Base-by-base conservation (phyloP, 2,113 vertebrate genomes). In the Odontesthes bonariensis region DNA sequence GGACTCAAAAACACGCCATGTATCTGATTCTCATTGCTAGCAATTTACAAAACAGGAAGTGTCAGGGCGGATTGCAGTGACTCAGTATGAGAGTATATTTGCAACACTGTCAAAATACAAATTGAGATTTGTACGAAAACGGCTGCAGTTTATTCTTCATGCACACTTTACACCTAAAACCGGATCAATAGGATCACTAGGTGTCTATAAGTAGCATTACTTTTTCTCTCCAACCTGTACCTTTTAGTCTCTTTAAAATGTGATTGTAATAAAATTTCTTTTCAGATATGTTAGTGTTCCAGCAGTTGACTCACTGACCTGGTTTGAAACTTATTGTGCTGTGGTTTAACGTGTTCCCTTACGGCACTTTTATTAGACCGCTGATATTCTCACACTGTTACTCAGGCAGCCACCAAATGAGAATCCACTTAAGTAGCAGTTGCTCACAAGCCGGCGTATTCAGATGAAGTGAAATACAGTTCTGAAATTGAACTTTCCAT, bases 41-140 rank as follows among this genome's bases (percentile, higher is more conserved):
- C 40, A 31, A 62, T 69, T 7, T 46, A 31, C 19, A 52, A 46
- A 63, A 27, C 49, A 35, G 55, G 20, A 71, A 70, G 66, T 60
- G 4, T 40, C 5, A 32, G 10, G 42, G 7, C 32, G n/a, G 44
- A 47, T n/a, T 22, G 33, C 62, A 58, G 19, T 31, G 33, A 49
- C 75, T 20, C 11, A 22, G 10, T 22, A 8, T 9, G 3, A 57
- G 55, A 52, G 19, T 33, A 52, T 23, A 16, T 75, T 44, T 42
- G 14, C 52, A 23, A 32, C 13, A 12, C 13, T 57, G 40, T 54
- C 31, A 31, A 22, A 8, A 11, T 8, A 22, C 2, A 33, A 20
- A 44, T 20, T n/a, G 5, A 32, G 16, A 16, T 12, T 2, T 58
- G 27, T 11, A 4, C 16, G n/a, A 42, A 53, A n/a, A n/a, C n/a